phyloP scores from a whole-genome alignment of 1,140 invertebrate genomes.

The Forficula auricularia region DNA sequence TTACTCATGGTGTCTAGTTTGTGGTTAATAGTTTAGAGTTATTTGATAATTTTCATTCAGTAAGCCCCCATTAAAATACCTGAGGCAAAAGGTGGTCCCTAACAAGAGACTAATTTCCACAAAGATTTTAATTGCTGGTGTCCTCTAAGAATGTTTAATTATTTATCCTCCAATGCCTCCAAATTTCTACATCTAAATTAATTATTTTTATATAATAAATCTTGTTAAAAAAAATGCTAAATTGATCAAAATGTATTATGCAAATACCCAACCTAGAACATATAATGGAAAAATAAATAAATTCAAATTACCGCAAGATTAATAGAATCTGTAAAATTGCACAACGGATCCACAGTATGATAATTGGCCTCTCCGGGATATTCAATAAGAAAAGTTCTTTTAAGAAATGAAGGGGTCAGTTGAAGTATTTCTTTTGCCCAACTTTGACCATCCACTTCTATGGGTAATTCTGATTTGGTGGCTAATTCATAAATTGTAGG shows the following conservation, averaged over 20 bases:
- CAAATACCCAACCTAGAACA: not conserved
- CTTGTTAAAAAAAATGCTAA: not conserved
- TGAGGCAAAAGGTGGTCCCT: no score
- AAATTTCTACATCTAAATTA: not conserved
- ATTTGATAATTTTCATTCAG: no score
- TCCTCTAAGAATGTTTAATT: not conserved
- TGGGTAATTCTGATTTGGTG: slow-evolving; percentile 27
- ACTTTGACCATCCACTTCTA: slow-evolving; percentile 46
- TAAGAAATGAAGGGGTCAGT: slow-evolving; percentile 14
- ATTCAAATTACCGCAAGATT: slow-evolving; percentile 32
- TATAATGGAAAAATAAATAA: not conserved
- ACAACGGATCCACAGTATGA: slow-evolving; percentile 29
- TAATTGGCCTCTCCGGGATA: slow-evolving; percentile 54
- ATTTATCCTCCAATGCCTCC: not conserved
- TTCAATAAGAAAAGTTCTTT: slow-evolving; percentile 45
- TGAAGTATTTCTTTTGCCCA: slow-evolving; percentile 26
- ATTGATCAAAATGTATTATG: not conserved
- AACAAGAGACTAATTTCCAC: no score
- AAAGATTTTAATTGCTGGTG: no score
- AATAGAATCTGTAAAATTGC: slow-evolving; percentile 33
- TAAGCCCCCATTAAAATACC: no score
- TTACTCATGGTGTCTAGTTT: no score
- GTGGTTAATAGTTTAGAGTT: no score
- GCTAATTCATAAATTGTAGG: slow-evolving; percentile 60
- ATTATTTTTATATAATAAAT: not conserved